A percentile compares a stretch with the other conserved stretches of the same genome.
Conservation (phyloP, 2,113 vertebrate species). For the Agelaius phoeniceus region DNA sequence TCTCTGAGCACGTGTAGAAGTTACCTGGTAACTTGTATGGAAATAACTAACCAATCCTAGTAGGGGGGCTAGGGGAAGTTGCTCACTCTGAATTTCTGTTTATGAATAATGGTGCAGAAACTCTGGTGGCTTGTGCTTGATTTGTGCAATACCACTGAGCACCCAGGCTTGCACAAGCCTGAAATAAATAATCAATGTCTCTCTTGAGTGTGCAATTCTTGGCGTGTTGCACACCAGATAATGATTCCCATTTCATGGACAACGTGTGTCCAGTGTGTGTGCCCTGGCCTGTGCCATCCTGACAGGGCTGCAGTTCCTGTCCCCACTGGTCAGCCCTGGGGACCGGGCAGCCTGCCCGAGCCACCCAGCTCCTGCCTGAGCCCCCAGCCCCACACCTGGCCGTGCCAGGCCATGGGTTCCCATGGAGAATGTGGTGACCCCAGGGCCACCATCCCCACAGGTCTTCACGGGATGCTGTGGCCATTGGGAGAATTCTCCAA, state of each 20-base stretch:
- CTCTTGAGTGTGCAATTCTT: accelerated
- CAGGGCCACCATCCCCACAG: not conserved
- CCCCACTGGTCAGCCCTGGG: not conserved
- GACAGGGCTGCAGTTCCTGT: accelerated
- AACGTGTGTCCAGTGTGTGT: not conserved
- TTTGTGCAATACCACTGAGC: not conserved
- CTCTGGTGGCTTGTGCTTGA: not conserved
- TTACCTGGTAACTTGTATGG: not conserved
- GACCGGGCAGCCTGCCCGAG: not conserved
- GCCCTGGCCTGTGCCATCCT: not conserved
- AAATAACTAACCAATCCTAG: not conserved
- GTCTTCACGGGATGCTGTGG: accelerated
- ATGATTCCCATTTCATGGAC: not conserved
- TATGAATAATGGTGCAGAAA: not conserved
- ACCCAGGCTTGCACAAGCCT: not conserved
- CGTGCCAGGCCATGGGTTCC: not conserved
- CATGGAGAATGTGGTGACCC: not conserved
- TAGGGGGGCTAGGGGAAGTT: not conserved
- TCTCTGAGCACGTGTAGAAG: not conserved
- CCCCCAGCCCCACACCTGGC: too few relatives aligned
- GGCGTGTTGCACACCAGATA: not conserved
- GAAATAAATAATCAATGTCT: not conserved
- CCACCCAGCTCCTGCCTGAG: too few relatives aligned
- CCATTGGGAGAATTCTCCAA: accelerated
- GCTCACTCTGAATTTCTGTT: not conserved